Percentiles rank a stretch among this genome's conserved stretches.
These are phyloP conservation scores for Dunckerocampus dactyliophorus DNA, from an alignment of 2,113 vertebrate genomes.

Conservation along the genomic window DNA sequence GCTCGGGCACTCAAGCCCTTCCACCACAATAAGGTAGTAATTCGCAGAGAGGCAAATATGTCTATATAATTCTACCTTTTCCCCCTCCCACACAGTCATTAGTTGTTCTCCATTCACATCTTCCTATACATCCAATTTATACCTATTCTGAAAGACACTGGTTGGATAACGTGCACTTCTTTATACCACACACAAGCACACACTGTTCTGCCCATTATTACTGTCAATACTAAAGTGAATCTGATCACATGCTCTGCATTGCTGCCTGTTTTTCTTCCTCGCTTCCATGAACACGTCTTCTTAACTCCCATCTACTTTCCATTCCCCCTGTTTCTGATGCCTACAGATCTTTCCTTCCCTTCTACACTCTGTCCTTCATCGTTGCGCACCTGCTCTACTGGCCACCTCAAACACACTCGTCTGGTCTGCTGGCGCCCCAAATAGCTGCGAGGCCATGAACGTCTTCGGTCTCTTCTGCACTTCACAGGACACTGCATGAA, in stretches of 20 bases:
- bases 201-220: slow-evolving; percentile 7
- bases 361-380: slow-evolving; percentile 20
- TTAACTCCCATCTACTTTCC: slow-evolving; percentile 15
- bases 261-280: slow-evolving; percentile 9
- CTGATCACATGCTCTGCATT: slow-evolving; percentile 7
- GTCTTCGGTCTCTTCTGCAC: slow-evolving; percentile 27
- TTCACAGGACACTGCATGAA: slow-evolving; percentile 17
- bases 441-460: slow-evolving; percentile 26
- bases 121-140: not conserved
- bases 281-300: slow-evolving; percentile 15
- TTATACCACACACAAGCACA: slow-evolving; percentile 2
- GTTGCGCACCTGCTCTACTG: slow-evolving; percentile 38
- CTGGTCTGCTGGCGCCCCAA: slow-evolving; percentile 25
- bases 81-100: slow-evolving; percentile 3
- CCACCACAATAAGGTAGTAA: no score
- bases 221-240: slow-evolving; percentile 14
- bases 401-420: slow-evolving; percentile 31
- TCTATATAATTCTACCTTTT: not conserved
- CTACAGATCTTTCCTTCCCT: slow-evolving; percentile 42
- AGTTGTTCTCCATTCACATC: not conserved
- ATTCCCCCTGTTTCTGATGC: slow-evolving; percentile 13
- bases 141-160: slow-evolving; percentile 12
- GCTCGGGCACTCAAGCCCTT: no score
- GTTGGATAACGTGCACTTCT: not conserved
- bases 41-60: no score